Conservation (phyloP, 2,113 vertebrate genomes). For the Gila orcuttii region DNA sequence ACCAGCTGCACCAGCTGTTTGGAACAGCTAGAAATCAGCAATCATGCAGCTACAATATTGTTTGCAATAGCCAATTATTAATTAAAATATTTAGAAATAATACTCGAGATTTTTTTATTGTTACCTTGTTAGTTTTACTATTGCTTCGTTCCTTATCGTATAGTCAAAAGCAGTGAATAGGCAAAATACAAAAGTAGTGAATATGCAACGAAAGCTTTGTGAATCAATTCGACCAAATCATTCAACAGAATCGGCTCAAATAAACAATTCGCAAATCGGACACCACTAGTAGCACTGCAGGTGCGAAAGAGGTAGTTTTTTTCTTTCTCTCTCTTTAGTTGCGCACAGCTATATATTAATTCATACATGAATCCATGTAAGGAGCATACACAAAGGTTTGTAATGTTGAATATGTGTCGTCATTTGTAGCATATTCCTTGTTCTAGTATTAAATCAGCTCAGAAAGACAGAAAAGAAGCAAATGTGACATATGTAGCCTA, state of each 20-base stretch:
- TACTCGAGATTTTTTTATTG: neutral
- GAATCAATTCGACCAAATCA: neutral
- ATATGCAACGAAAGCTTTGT: neutral
- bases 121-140: neutral
- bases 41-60: neutral
- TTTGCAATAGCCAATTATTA: neutral
- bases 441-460: neutral
- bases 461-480: neutral
- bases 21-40: neutral
- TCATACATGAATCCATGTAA: neutral
- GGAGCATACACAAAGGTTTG: neutral
- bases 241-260: conserved; percentile 2
- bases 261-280: neutral
- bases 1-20: neutral
- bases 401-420: neutral
- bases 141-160: neutral
- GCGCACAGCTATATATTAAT: neutral
- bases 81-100: neutral
- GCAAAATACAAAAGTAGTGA: too few species aligned
- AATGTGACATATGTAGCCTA: neutral
- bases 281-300: neutral
- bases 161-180: too few species aligned
- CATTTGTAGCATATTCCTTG: neutral
- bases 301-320: neutral
- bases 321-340: too few species aligned